Conservation (phyloP, 2,888 invertebrate genomes). For the Phania funesta region DNA sequence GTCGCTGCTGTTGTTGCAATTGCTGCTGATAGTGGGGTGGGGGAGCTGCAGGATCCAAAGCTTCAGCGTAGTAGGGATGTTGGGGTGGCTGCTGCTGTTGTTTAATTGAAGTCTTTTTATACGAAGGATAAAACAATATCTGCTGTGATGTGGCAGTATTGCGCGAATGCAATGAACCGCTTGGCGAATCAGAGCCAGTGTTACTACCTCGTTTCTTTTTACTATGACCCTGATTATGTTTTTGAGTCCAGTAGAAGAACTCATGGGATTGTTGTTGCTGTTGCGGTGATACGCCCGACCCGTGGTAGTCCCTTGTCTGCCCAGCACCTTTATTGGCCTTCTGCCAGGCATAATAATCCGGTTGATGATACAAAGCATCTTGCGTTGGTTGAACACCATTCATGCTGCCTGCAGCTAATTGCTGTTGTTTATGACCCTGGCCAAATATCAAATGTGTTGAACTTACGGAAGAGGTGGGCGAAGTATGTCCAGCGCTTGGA, state of each 20-base stretch:
- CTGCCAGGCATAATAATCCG: conserved; percentile 77
- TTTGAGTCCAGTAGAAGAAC: conserved; percentile 79
- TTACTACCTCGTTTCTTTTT: conserved; percentile 76
- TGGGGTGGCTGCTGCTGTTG: conserved; percentile 70
- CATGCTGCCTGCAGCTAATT: conserved; percentile 66
- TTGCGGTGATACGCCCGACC: conserved; percentile 56
- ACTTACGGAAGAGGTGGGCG: conserved; percentile 79
- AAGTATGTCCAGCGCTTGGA: conserved; percentile 77
- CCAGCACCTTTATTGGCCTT: conserved; percentile 49
- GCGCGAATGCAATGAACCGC: conserved; percentile 77
- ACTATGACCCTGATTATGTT: conserved; percentile 75
- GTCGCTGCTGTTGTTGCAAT: conserved; percentile 67
- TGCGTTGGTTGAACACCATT: conserved; percentile 50
- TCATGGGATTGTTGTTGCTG: conserved; percentile 74
- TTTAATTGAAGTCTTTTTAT: conserved; percentile 75
- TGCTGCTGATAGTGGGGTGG: conserved; percentile 72
- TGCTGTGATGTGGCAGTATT: conserved; percentile 76
- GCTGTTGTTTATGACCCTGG: conserved; percentile 73
- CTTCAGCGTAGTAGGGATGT: conserved; percentile 77
- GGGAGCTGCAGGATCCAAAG: conserved; percentile 74
- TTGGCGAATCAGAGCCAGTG: conserved; percentile 75
- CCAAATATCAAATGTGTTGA: conserved; percentile 79
- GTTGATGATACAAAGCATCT: conserved; percentile 76
- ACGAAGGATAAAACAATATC: conserved; percentile 77
- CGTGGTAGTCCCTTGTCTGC: conserved; percentile 61